These are phyloP conservation scores for Cacatua alba DNA, from an alignment of 2,113 vertebrate species.

Conservation along the genomic window DNA sequence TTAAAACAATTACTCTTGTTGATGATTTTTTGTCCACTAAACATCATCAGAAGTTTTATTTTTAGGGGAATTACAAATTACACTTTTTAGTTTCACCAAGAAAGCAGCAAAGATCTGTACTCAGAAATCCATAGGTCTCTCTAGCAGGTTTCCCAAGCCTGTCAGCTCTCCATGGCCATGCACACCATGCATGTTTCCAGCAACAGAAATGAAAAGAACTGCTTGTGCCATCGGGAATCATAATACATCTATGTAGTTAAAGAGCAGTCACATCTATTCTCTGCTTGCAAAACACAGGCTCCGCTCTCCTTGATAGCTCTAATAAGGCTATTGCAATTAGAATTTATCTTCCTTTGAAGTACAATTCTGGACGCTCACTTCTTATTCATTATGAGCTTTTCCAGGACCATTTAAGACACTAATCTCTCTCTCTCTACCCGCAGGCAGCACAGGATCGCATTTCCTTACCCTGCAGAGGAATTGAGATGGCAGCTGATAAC, in stretches of 20 bases:
- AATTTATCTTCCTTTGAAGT: conserved; percentile 66
- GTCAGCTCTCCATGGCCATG: background rate
- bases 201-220: background rate
- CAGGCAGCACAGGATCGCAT: conserved; percentile 26
- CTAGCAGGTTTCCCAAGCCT: background rate
- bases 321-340: conserved; percentile 15
- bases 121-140: background rate
- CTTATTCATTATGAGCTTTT: conserved; percentile 64
- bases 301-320: background rate
- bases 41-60: background rate
- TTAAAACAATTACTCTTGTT: background rate
- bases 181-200: background rate
- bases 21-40: background rate
- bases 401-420: conserved; percentile 49
- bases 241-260: background rate
- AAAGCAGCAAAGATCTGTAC: background rate
- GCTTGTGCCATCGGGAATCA: background rate
- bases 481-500: conserved; percentile 16
- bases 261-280: conserved; percentile 3
- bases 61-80: background rate
- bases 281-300: conserved; percentile 4
- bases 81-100: background rate
- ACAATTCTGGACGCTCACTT: conserved; percentile 45
- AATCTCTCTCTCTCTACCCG: background rate
- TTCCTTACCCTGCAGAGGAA: conserved; percentile 25